Percentiles rank a stretch among this genome's conserved stretches.
Conservation (phyloP, 2,113 vertebrate species). For the Naja naja region DNA sequence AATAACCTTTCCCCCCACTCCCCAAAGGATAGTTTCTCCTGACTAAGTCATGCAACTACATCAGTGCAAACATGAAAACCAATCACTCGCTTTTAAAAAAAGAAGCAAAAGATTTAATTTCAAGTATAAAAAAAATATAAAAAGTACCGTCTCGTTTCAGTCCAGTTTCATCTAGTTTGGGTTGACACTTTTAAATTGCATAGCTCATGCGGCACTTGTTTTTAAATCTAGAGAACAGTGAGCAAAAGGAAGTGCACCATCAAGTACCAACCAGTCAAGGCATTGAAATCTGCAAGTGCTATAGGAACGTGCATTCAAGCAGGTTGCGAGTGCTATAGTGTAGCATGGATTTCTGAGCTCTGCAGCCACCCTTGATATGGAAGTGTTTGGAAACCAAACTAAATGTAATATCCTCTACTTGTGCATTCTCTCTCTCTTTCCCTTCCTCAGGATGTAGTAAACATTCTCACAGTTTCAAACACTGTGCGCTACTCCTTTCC, state of each 20-base stretch:
- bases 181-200: slow-evolving; percentile 96
- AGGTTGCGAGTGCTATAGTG: slow-evolving; percentile 85
- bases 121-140: slow-evolving; percentile 98
- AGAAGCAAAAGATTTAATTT: slow-evolving; percentile 99
- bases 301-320: slow-evolving; percentile 84
- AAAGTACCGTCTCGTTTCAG: slow-evolving; percentile 80
- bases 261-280: slow-evolving; percentile 89
- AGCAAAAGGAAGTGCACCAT: slow-evolving; percentile 71
- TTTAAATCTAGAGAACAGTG: slow-evolving; percentile 73
- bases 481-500: slow-evolving; percentile 39
- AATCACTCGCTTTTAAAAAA: slow-evolving; percentile 97
- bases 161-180: slow-evolving; percentile 86
- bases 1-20: slow-evolving; percentile 86
- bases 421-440: background rate
- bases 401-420: background rate
- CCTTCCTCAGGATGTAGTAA: slow-evolving; percentile 49
- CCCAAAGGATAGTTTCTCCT: slow-evolving; percentile 90
- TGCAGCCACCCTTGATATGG: slow-evolving; percentile 66
- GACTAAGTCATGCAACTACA: slow-evolving; percentile 94
- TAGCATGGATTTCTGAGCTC: slow-evolving; percentile 70
- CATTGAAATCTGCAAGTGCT: slow-evolving; percentile 94
- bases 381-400: slow-evolving; percentile 52
- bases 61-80: slow-evolving; percentile 99
- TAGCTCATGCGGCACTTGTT: slow-evolving; percentile 94
- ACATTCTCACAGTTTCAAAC: slow-evolving; percentile 35